Percentiles rank a stretch among this genome's conserved stretches.
phyloP scores from a whole-genome alignment of 2,113 vertebrate species.

The Barnardius zonarius region DNA sequence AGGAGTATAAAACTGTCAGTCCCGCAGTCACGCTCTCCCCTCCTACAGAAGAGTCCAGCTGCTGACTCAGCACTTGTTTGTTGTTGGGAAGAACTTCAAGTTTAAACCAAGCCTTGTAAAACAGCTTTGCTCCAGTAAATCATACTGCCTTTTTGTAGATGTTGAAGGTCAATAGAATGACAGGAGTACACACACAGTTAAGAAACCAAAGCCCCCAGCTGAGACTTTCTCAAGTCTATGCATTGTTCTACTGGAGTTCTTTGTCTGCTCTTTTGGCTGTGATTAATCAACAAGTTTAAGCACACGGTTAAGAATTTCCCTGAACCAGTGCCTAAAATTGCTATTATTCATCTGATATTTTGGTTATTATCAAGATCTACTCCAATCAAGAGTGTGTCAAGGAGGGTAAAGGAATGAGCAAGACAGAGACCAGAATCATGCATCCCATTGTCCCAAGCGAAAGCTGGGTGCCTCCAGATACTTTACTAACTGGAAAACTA shows the following conservation, averaged over 20 bases:
- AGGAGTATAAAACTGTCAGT: neutral
- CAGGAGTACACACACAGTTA: neutral
- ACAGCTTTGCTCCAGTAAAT: neutral
- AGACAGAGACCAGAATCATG: neutral
- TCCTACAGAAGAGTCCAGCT: conserved; percentile 1
- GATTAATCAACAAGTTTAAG: neutral
- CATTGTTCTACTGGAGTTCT: neutral
- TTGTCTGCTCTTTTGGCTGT: neutral
- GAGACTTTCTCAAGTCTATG: neutral
- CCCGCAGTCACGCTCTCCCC: neutral
- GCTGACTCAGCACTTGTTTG: conserved; percentile 4
- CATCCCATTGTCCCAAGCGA: neutral
- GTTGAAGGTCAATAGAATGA: neutral
- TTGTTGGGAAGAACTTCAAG: neutral
- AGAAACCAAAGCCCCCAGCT: conserved; percentile 17
- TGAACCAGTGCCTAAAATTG: neutral
- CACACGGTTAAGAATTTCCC: neutral
- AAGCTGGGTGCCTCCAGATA: neutral
- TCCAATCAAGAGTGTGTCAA: neutral
- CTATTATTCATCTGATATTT: neutral
- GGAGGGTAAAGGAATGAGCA: neutral
- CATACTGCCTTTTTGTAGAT: neutral
- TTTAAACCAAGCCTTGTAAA: neutral
- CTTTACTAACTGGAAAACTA: neutral
- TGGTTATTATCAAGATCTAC: neutral